These are phyloP conservation scores for Girardinus metallicus DNA, from an alignment of 2,797 vertebrate species.

Conservation along the genomic window DNA sequence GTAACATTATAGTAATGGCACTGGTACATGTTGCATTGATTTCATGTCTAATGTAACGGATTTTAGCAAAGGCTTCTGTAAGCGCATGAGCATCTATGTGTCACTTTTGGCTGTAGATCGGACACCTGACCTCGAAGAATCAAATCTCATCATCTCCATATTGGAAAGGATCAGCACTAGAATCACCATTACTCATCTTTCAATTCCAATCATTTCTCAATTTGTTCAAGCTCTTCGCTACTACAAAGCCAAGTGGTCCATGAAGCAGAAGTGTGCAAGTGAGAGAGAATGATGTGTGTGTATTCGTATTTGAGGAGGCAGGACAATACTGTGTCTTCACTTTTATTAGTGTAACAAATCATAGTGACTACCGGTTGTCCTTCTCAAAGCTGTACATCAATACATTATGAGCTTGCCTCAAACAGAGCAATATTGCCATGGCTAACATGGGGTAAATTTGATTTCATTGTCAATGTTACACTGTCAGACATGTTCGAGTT, in stretches of 20 bases:
- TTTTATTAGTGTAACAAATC: conserved; percentile 83
- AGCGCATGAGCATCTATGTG: conserved; percentile 43
- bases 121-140: conserved; percentile 80
- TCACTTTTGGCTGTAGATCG: conserved; percentile 56
- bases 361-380: conserved; percentile 76
- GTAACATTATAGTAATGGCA: conserved; percentile 40
- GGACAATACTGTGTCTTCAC: conserved; percentile 71
- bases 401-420: conserved; percentile 63
- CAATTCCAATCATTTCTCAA: conserved; percentile 83
- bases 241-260: conserved; percentile 79
- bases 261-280: conserved; percentile 60
- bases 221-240: conserved; percentile 79
- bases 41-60: conserved; percentile 60
- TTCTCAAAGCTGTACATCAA: conserved; percentile 75
- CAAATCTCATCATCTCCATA: conserved; percentile 81
- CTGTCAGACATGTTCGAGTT: conserved; percentile 58
- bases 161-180: conserved; percentile 72
- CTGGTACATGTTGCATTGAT: conserved; percentile 66
- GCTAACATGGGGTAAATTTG: conserved; percentile 73
- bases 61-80: conserved; percentile 36
- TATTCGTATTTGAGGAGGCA: conserved; percentile 62
- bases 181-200: conserved; percentile 83
- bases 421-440: conserved; percentile 71
- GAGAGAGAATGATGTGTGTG: conserved; percentile 37
- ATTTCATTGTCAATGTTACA: conserved; percentile 72